Percentiles rank a stretch among this genome's conserved stretches.
These are phyloP conservation scores for Asarcornis scutulata DNA, from an alignment of 2,113 vertebrate genomes.

Conservation along the genomic window DNA sequence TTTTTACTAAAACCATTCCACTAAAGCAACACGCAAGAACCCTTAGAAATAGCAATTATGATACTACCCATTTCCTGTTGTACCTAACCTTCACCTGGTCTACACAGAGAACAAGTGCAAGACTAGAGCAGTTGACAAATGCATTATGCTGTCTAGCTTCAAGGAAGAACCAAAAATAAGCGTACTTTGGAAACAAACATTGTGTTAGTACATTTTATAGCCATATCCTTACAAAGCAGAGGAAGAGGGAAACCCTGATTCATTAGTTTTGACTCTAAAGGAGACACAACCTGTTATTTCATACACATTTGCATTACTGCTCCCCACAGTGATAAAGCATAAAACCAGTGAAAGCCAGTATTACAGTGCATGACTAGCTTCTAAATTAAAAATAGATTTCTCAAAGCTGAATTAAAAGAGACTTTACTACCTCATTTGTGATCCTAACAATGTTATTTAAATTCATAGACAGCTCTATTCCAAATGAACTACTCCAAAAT, in stretches of 20 bases:
- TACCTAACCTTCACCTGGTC: not conserved
- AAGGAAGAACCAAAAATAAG: not conserved
- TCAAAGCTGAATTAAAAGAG: not conserved
- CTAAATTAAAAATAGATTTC: not conserved
- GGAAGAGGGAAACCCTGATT: not conserved
- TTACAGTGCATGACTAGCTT: not conserved
- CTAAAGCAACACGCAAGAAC: rapidly evolving
- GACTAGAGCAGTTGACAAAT: not conserved
- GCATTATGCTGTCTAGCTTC: not conserved
- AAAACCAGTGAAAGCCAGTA: not conserved
- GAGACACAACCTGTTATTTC: not conserved
- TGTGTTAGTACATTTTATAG: not conserved
- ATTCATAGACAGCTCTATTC: not conserved
- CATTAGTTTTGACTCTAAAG: not conserved
- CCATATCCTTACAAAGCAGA: not conserved
- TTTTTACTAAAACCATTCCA: not conserved
- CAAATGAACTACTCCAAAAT: not conserved
- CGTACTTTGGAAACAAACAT: not conserved
- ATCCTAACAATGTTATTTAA: not conserved
- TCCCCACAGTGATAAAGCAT: not conserved
- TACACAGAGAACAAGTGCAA: not conserved
- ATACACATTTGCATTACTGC: not conserved
- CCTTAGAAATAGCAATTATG: not conserved
- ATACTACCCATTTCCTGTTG: not conserved
- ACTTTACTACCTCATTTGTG: not conserved